phyloP scores from a whole-genome alignment of 2,888 invertebrate species.

The Ditula angustiorana region DNA sequence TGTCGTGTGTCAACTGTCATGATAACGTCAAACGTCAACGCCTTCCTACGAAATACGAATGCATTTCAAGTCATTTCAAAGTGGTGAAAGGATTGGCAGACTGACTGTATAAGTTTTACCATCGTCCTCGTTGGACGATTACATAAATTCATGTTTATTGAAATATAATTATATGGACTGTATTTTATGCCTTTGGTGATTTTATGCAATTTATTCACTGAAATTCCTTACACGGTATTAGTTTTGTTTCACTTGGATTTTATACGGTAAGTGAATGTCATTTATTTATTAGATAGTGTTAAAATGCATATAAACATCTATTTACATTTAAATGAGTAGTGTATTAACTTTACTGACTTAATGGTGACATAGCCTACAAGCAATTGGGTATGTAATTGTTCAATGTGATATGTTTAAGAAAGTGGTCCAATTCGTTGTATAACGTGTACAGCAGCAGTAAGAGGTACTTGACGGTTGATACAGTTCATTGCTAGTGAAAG shows the following conservation, averaged over 20 bases:
- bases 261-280: conserved; percentile 27
- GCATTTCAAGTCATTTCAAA: conserved; percentile 19
- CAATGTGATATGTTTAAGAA: conserved; percentile 8
- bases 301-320: background rate
- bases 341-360: background rate
- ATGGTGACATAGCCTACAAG: background rate
- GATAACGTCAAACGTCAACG: conserved; percentile 30
- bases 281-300: conserved; percentile 7
- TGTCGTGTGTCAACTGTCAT: conserved; percentile 29
- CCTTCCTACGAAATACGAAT: conserved; percentile 32
- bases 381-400: background rate
- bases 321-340: conserved; percentile 15
- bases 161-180: conserved; percentile 13
- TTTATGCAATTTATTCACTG: conserved; percentile 8
- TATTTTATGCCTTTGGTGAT: conserved; percentile 12
- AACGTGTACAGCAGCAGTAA: conserved; percentile 9
- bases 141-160: conserved; percentile 32
- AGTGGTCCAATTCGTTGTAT: conserved; percentile 22
- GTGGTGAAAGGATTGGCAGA: conserved; percentile 35
- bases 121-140: conserved; percentile 26
- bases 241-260: background rate
- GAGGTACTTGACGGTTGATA: conserved; percentile 21
- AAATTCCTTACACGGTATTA: background rate
- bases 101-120: conserved; percentile 25
- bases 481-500: conserved; percentile 32